Conservation (phyloP, 2,113 vertebrate species). For the Pseudorhombus dupliciocellatus region DNA sequence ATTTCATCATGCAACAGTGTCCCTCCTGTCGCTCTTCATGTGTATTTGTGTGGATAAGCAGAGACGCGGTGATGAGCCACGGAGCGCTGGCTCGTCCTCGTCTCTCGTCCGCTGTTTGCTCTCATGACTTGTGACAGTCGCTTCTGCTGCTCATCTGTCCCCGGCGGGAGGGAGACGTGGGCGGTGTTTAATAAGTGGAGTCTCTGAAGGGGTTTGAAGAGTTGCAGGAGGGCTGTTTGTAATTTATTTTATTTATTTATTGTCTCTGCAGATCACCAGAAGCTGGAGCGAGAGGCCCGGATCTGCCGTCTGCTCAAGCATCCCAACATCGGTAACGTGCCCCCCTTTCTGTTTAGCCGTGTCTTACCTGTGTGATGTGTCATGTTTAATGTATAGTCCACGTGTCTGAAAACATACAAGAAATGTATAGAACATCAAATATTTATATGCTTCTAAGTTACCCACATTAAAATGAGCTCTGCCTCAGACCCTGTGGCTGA, state of each 20-base stretch:
- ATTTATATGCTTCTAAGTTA: background rate
- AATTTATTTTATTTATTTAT: background rate
- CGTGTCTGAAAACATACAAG: background rate
- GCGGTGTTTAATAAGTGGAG: background rate
- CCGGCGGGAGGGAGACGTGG: background rate
- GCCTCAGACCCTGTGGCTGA: background rate
- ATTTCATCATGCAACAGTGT: too few species aligned
- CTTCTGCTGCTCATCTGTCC: background rate
- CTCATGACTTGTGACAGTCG: background rate
- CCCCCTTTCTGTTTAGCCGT: background rate
- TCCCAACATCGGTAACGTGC: slow-evolving; percentile 87
- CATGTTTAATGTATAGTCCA: slow-evolving; percentile 1
- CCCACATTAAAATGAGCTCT: background rate
- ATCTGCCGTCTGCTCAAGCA: slow-evolving; percentile 95
- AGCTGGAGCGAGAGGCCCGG: slow-evolving; percentile 93
- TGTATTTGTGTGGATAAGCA: too few species aligned
- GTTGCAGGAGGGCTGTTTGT: background rate
- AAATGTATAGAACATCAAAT: background rate
- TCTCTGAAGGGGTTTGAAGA: background rate
- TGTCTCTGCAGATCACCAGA: slow-evolving; percentile 88
- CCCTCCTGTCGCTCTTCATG: too few species aligned
- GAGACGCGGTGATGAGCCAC: too few species aligned
- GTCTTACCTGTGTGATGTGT: background rate
- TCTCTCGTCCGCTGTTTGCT: background rate
- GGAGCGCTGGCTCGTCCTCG: background rate